A percentile compares a stretch with the other conserved stretches of the same genome.
Evolutionary conservation across 2,797 vertebrate genomes (phyloP).

Genomic region (Hemibagrus guttatus): DNA sequence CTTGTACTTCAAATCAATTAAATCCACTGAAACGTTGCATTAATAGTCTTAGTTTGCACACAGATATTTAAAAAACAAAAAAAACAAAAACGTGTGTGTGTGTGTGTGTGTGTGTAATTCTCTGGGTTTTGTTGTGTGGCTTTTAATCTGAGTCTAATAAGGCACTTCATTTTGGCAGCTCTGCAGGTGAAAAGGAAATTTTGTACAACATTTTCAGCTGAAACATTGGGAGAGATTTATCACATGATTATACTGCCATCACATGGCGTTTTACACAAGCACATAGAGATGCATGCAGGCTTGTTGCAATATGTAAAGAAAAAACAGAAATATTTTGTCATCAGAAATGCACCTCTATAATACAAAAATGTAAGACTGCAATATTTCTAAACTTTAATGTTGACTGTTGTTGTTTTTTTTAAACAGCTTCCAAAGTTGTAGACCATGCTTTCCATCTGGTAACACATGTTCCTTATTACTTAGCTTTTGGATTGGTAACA

Average conservation of each 20-base stretch:
- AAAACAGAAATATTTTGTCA: background rate
- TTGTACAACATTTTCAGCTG: too few relatives aligned
- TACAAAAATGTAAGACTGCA: background rate
- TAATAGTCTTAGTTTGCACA: background rate
- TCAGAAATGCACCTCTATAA: background rate
- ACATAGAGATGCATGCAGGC: background rate
- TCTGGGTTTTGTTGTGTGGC: background rate
- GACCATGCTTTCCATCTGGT: background rate
- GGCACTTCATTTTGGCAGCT: background rate
- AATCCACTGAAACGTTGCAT: background rate
- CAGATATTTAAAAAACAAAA: too few relatives aligned
- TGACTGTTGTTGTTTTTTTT: too few relatives aligned
- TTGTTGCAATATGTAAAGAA: background rate
- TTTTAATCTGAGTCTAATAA: background rate
- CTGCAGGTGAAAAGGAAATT: background rate
- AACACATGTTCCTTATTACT: background rate
- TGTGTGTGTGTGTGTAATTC: background rate
- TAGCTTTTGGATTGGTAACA: background rate
- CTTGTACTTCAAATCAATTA: background rate
- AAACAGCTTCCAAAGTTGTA: background rate
- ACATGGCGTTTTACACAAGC: background rate
- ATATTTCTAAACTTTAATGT: background rate
- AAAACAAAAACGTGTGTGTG: too few relatives aligned
- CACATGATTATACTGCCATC: background rate
- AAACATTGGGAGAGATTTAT: background rate